Conservation (phyloP, 2,113 vertebrate species). For the Plecturocebus donacophilus region DNA sequence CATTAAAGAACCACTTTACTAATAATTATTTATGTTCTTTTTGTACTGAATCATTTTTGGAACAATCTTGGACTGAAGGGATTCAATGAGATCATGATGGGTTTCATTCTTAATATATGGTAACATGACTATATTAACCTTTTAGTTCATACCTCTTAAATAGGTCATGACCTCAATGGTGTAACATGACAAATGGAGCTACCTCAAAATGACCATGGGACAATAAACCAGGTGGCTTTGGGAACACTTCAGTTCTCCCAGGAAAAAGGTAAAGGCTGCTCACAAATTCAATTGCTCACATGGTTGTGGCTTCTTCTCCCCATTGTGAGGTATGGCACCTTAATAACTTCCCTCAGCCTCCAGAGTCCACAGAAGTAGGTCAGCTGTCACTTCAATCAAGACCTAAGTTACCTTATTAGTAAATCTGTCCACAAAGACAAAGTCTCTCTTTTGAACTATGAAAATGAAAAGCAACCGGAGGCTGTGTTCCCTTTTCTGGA, state of each 20-base stretch:
- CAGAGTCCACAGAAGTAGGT: background rate
- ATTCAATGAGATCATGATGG: background rate
- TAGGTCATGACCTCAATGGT: background rate
- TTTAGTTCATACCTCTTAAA: background rate
- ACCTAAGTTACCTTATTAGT: background rate
- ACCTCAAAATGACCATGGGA: background rate
- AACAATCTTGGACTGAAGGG: background rate
- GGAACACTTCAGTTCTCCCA: background rate
- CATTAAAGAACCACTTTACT: background rate
- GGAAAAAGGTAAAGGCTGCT: background rate
- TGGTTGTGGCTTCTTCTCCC: too few relatives aligned
- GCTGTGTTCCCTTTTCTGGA: background rate
- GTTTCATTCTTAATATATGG: background rate
- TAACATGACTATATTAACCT: background rate
- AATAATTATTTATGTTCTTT: background rate
- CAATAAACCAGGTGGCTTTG: background rate
- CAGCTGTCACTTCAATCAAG: background rate
- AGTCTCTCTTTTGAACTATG: background rate
- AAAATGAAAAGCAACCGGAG: background rate
- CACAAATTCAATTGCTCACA: background rate
- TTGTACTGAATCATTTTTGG: background rate
- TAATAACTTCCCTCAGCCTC: background rate
- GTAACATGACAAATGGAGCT: background rate
- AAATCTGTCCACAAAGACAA: background rate
- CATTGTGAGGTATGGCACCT: fast-evolving